Base-by-base conservation (phyloP, 2,797 vertebrate genomes). In the Sorex maritimensis region DNA sequence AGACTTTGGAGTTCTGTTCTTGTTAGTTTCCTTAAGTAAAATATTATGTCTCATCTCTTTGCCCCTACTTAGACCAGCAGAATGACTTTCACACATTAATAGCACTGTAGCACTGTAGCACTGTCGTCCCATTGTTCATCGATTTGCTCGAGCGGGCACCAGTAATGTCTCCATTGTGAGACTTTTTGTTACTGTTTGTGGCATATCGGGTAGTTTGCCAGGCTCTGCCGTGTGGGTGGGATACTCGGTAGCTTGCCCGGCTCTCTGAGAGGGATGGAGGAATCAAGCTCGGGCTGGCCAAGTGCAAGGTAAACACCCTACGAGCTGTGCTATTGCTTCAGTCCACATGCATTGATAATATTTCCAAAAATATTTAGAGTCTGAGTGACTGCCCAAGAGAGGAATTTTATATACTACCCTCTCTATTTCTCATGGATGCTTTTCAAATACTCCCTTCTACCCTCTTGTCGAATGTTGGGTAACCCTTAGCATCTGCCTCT, bases 1-100 rank as follows among this genome's bases (percentile, higher is more conserved):
- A 86, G 46, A 65, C 10, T 75, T 89, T 41, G 26, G 79, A 63
- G 26, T 73, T 85, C 75, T 82, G 17, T 63, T 92, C 10, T 92
- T 28, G 1, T 73, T 52, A 65, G 28, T 78, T 68, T 52, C 55
- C 17, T 87, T 61, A 46, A 80, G 41, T 69, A 87, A 19, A 91
- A 13, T 26, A 28, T n/a, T 41, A 69, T 26, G 9, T 71, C 69
- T 49, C 28, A 12, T 67, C 77, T 15, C 23, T 3, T 24, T 34
- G 69, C 19, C 28, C 23, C 8, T 38, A 24, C 21, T 77, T 46
- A 91, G 38, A 44, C 41, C 10, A 10, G 71, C 78, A 55, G 74
- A 77, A 67, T 26, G 9, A 52, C 55, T 73, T 83, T 34, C 23
- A 63, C 15, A 1, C 0, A 12, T 34, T 34, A 34, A 34, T 34